A percentile compares a stretch with the other conserved stretches of the same genome.
These are phyloP conservation scores for Nicator chloris DNA, from an alignment of 2,113 vertebrate species.

Conservation along the genomic window DNA sequence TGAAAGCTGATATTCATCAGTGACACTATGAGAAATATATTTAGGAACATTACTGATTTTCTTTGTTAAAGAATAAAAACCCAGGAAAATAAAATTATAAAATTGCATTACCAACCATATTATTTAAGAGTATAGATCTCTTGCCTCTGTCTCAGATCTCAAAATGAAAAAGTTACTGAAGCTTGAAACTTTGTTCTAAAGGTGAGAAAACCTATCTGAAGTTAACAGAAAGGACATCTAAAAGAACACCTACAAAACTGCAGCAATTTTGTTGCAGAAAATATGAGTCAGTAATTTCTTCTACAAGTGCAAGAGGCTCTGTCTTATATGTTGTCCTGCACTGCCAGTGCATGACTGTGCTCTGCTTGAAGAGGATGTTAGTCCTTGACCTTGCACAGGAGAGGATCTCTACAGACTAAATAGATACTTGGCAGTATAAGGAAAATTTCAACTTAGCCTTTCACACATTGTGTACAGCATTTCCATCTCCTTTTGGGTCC, in stretches of 20 bases:
- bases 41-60: background rate
- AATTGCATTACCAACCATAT: background rate
- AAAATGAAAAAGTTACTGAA: background rate
- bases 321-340: background rate
- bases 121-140: background rate
- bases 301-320: background rate
- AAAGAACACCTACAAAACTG: background rate
- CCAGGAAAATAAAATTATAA: background rate
- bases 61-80: background rate
- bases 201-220: background rate
- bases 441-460: background rate
- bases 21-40: background rate
- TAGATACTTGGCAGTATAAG: background rate
- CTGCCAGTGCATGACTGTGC: background rate
- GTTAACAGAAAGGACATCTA: background rate
- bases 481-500: background rate
- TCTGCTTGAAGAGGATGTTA: background rate
- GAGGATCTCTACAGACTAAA: background rate
- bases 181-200: background rate
- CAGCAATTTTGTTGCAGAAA: background rate
- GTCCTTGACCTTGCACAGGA: background rate
- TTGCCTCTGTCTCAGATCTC: background rate
- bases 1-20: background rate
- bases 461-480: background rate
- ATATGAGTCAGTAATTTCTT: background rate